Base-by-base conservation (phyloP, 2,888 invertebrate species). In the Linnaemya vulpina region DNA sequence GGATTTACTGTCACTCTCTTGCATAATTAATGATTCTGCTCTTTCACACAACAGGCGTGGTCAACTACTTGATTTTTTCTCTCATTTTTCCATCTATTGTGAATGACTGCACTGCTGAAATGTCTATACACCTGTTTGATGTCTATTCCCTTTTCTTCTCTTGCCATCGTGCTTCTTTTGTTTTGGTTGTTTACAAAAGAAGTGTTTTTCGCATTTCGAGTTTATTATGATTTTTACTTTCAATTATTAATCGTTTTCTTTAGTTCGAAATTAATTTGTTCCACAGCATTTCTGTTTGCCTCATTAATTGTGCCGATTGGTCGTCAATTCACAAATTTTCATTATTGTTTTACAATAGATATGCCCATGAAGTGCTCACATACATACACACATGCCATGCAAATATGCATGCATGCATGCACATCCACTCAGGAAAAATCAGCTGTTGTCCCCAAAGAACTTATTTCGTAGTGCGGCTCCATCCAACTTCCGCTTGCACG, bases 1-100 rank as follows among this genome's bases (percentile, higher is more conserved):
- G 68, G 71, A 81, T 53, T 22, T 30, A 63, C 53, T 55, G 70
- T 75, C 67, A 73, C 87, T 86, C 87, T 86, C 77, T 81, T 22
- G 10, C 82, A 88, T 88, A 76, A 86, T 88, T 87, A 81, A 85
- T 81, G 70, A 79, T 82, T 85, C 86, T 84, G 84, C 83, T 87
- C 86, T 75, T 68, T 60, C 76, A 51, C 13, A 40, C 49, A 22
- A 0, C 17, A 73, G 87, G 87, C 86, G 87, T 87, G 87, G 77
- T 55, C 70, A 53, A 74, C 1, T 65, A 20, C 22, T 10, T 20
- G n/a, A 13, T 11, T 55, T 43, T 55, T 58, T 73, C 58, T 81
- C 68, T n/a, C 11, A 1, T 60, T n/a, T 55, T 84, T 71, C 22
- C 25, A 3, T 49, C 70, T 75, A 88, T 87, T 87, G 87, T 88